Conservation (phyloP, 2,888 invertebrate genomes). For the Lycophotia porphyrea region DNA sequence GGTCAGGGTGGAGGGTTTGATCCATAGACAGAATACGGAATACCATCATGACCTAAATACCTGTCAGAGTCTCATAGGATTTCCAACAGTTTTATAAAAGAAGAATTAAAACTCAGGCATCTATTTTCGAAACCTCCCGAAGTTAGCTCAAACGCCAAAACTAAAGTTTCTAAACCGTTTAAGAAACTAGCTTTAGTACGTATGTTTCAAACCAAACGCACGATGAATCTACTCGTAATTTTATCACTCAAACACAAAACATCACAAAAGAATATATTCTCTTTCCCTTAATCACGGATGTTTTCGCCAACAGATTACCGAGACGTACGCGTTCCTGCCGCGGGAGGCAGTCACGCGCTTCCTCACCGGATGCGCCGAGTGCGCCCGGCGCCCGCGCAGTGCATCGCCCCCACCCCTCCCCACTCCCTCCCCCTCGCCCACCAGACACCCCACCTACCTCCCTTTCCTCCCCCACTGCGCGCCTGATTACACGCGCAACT, state of each 20-base stretch:
- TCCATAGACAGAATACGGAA: neutral
- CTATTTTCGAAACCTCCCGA: neutral
- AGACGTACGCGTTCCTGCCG: constrained; percentile 98
- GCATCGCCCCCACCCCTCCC: constrained; percentile 90
- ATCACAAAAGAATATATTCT: constrained; percentile 60
- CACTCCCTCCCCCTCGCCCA: constrained; percentile 87
- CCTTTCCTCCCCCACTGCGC: constrained; percentile 86
- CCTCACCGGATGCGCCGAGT: constrained; percentile 98
- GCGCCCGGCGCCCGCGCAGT: constrained; percentile 94
- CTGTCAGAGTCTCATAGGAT: neutral
- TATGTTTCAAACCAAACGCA: constrained; percentile 15
- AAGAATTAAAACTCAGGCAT: neutral
- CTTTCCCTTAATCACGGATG: constrained; percentile 72
- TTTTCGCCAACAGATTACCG: constrained; percentile 95
- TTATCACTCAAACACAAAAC: constrained; percentile 54
- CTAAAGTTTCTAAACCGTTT: constrained; percentile 1
- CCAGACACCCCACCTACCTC: constrained; percentile 84
- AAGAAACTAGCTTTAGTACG: constrained; percentile 9
- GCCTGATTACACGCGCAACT: constrained; percentile 87
- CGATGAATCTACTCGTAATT: constrained; percentile 43
- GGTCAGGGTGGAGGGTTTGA: neutral
- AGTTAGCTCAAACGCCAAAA: neutral
- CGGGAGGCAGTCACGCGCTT: constrained; percentile 99
- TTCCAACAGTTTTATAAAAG: neutral
- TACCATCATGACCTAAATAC: neutral